Conservation (phyloP, 1,140 invertebrate genomes). For the Archivesica marissinica region DNA sequence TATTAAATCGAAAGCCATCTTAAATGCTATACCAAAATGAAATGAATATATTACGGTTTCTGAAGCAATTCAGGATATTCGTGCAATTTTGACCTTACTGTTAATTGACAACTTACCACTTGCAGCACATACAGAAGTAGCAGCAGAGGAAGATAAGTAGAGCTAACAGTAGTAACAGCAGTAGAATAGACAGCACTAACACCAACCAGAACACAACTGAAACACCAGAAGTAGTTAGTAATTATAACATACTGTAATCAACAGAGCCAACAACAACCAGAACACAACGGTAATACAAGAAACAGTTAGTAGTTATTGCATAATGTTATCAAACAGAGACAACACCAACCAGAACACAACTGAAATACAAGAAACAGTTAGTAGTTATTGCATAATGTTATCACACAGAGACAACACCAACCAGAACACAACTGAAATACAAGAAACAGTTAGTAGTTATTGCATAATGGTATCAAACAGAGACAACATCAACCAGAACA, state of each 20-base stretch:
- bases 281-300: neutral
- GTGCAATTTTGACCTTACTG: no score
- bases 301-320: neutral
- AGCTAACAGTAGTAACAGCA: slow-evolving; percentile 15
- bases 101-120: slow-evolving; percentile 18
- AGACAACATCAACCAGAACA: no score
- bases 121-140: slow-evolving; percentile 51
- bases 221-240: neutral
- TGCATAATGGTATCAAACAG: no score
- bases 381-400: neutral
- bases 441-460: no score
- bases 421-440: no score
- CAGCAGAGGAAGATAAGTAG: slow-evolving; percentile 43
- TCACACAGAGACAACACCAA: no score
- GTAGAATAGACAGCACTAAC: slow-evolving; percentile 28
- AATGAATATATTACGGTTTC: neutral
- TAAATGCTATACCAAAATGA: no score
- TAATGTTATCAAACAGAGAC: neutral
- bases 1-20: no score
- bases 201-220: slow-evolving; percentile 48
- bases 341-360: neutral
- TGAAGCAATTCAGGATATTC: no score
- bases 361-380: neutral
- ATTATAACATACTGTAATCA: neutral
- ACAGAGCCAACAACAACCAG: neutral